Evolutionary conservation across 2,888 invertebrate species (phyloP).

Genomic region (Azorinus chamasolen): DNA sequence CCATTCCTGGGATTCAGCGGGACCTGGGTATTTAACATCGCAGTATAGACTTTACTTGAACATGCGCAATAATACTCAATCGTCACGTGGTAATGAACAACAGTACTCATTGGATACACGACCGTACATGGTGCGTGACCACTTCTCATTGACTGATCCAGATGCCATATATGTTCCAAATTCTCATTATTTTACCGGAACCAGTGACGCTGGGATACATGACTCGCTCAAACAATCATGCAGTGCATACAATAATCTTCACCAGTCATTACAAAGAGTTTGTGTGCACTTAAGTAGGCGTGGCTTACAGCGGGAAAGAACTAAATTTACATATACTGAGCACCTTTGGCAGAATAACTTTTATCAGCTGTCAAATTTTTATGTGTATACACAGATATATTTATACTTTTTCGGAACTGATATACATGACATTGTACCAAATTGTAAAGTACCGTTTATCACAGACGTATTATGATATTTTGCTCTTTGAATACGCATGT

Average conservation of each 20-base stretch:
- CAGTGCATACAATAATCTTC: too few relatives aligned
- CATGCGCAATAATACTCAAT: too few relatives aligned
- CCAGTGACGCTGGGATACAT: background rate
- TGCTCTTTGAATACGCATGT: too few relatives aligned
- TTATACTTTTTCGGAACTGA: background rate
- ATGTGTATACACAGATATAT: background rate
- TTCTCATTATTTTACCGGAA: slow-evolving; percentile 8
- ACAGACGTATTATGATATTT: background rate
- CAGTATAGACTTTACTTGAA: background rate
- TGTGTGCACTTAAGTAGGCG: background rate
- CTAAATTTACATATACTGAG: background rate
- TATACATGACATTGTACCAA: slow-evolving; percentile 1
- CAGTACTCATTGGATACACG: too few relatives aligned
- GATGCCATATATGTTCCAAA: slow-evolving; percentile 1
- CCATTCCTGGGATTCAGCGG: slow-evolving; percentile 8
- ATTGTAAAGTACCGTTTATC: background rate
- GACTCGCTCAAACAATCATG: too few relatives aligned
- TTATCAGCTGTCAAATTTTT: background rate
- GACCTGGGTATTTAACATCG: background rate
- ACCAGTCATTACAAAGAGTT: background rate
- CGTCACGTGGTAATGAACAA: too few relatives aligned
- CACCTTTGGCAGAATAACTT: slow-evolving; percentile 8
- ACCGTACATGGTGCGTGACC: too few relatives aligned
- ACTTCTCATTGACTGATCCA: background rate
- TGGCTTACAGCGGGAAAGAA: background rate